Conservation (phyloP, 2,113 vertebrate species). For the Phyllostomus hastatus region DNA sequence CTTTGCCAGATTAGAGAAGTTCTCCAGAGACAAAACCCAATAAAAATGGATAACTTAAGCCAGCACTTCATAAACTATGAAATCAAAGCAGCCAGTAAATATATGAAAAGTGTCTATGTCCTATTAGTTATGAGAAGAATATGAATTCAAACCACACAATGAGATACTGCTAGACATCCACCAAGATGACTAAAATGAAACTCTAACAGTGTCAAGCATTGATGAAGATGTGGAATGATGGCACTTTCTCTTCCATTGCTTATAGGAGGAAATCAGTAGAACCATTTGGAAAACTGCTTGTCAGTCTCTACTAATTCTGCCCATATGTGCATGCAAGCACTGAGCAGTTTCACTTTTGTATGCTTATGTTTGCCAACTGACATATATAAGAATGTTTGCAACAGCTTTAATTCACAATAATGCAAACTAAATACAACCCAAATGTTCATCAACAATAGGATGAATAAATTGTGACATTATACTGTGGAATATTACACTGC, state of each 20-base stretch:
- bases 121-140: no score
- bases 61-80: not conserved
- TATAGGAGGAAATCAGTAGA: not conserved
- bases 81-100: not conserved
- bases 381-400: not conserved
- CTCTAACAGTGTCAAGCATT: not conserved
- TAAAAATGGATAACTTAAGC: not conserved
- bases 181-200: not conserved
- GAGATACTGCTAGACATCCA: not conserved
- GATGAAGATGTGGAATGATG: not conserved
- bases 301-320: not conserved
- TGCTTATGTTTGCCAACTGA: not conserved
- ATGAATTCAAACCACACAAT: not conserved
- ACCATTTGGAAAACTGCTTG: not conserved
- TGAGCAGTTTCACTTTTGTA: not conserved
- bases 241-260: not conserved
- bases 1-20: no score
- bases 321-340: not conserved
- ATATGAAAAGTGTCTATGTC: not conserved
- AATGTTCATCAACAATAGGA: not conserved
- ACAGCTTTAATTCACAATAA: not conserved
- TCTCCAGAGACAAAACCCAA: not conserved
- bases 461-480: not conserved
- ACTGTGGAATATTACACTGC: not conserved
- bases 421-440: not conserved